These are phyloP conservation scores for Sorex maritimensis DNA, from an alignment of 2,797 vertebrate genomes.

Conservation along the genomic window DNA sequence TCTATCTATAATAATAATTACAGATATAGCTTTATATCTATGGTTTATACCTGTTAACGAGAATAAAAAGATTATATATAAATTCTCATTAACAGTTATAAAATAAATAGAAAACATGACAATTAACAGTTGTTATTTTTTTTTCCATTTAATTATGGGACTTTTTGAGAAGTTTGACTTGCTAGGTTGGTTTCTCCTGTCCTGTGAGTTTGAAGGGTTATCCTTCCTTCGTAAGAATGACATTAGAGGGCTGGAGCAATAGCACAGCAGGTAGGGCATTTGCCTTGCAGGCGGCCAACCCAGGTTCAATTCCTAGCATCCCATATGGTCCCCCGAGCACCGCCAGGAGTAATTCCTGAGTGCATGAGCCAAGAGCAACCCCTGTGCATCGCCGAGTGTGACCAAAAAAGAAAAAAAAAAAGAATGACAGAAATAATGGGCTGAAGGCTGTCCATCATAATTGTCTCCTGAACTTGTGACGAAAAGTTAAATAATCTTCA, in stretches of 20 bases:
- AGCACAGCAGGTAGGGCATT: no score
- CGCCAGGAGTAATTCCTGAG: no score
- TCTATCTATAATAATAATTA: neutral
- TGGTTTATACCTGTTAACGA: no score
- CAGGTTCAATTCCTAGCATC: no score
- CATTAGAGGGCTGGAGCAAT: neutral
- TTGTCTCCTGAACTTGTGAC: conserved; percentile 21
- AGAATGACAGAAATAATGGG: neutral
- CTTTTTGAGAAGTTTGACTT: neutral
- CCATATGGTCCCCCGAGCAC: no score
- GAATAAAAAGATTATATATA: no score
- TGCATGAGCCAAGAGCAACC: no score
- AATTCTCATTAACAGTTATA: neutral
- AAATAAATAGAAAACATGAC: neutral
- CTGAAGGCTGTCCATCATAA: neutral
- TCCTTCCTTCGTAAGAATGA: neutral
- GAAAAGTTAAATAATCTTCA: conserved; percentile 66
- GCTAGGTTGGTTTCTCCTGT: neutral
- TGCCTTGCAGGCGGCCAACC: no score
- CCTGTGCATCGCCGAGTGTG: no score
- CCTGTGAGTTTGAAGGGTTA: neutral
- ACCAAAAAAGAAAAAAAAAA: no score
- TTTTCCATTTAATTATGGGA: neutral
- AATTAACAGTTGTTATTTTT: neutral
- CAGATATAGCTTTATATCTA: no score